A percentile compares a stretch with the other conserved stretches of the same genome.
Evolutionary conservation across 2,113 vertebrate genomes (phyloP).

Genomic region (Gymnobelideus leadbeateri): DNA sequence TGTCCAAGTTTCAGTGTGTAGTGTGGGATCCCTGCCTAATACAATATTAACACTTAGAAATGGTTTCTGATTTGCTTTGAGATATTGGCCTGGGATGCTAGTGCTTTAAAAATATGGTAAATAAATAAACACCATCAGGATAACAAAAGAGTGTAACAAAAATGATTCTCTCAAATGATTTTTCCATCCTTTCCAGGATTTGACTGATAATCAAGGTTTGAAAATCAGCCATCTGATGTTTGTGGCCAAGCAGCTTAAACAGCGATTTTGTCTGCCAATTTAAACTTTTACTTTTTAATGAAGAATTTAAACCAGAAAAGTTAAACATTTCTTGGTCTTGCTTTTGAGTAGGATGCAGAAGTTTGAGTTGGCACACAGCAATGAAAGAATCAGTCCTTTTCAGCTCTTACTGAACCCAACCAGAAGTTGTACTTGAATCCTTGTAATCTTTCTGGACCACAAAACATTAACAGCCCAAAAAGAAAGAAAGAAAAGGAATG

Average conservation of each 20-base stretch:
- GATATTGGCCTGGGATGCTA: constrained; percentile 48
- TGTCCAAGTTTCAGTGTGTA: constrained; percentile 57
- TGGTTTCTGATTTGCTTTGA: constrained; percentile 55
- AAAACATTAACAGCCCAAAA: constrained; percentile 66
- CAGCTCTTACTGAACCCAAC: constrained; percentile 67
- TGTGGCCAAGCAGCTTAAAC: constrained; percentile 70
- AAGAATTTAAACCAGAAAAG: constrained; percentile 80
- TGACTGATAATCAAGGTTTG: constrained; percentile 72
- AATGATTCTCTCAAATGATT: constrained; percentile 57
- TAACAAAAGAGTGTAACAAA: constrained; percentile 70
- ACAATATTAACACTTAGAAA: constrained; percentile 63
- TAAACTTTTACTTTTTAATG: constrained; percentile 81
- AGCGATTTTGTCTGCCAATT: constrained; percentile 79
- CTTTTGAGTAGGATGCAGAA: constrained; percentile 76
- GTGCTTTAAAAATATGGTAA: constrained; percentile 57
- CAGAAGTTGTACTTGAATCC: constrained; percentile 70
- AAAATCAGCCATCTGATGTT: constrained; percentile 73
- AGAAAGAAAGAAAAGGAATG: constrained; percentile 3
- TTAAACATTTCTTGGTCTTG: constrained; percentile 76
- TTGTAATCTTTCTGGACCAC: constrained; percentile 51
- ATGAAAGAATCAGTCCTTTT: constrained; percentile 59
- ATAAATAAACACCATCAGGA: constrained; percentile 63
- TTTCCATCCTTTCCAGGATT: constrained; percentile 41
- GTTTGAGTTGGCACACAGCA: constrained; percentile 79
- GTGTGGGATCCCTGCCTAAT: constrained; percentile 55